These are phyloP conservation scores for Chirona hameri DNA, from an alignment of 2,888 invertebrate species.

Conservation along the genomic window DNA sequence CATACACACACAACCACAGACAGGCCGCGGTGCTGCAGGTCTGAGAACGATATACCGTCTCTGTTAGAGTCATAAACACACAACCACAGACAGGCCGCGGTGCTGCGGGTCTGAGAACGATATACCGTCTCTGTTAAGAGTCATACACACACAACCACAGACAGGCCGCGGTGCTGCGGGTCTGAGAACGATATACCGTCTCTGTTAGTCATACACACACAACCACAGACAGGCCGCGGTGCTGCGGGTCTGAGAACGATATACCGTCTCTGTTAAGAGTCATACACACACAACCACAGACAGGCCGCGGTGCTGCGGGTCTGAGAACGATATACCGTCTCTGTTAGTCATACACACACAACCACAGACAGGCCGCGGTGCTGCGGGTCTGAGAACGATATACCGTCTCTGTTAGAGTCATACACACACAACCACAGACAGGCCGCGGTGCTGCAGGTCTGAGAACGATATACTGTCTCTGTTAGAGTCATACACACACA, in stretches of 20 bases:
- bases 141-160: constrained; percentile 32
- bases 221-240: too few relatives aligned
- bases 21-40: not conserved
- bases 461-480: too few relatives aligned
- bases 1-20: not conserved
- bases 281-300: constrained; percentile 30
- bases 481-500: too few relatives aligned
- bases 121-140: constrained; percentile 40
- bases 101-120: not conserved
- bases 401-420: too few relatives aligned
- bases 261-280: constrained; percentile 36
- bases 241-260: too few relatives aligned
- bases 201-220: constrained; percentile 30
- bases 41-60: constrained; percentile 38
- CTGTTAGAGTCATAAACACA: constrained; percentile 31
- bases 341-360: too few relatives aligned
- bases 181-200: constrained; percentile 36
- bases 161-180: not conserved
- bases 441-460: too few relatives aligned
- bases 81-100: not conserved
- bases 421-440: too few relatives aligned
- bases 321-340: too few relatives aligned
- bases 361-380: too few relatives aligned
- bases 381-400: too few relatives aligned
- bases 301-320: too few relatives aligned